A percentile compares a stretch with the other conserved stretches of the same genome.
phyloP scores from a whole-genome alignment of 2,797 vertebrate species.

The Leptodactylus fallax region DNA sequence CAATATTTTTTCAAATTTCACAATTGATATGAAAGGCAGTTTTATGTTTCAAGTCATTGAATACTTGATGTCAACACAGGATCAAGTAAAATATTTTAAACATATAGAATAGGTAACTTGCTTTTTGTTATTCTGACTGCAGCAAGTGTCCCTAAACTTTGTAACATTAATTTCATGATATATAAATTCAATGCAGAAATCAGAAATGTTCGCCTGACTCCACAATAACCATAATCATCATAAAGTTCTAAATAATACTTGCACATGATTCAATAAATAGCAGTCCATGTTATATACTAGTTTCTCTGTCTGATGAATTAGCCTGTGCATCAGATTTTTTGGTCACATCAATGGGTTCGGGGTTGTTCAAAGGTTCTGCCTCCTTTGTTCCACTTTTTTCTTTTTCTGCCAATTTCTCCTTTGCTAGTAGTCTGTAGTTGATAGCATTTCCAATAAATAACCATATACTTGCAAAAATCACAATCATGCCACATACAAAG shows the following conservation, averaged over 20 bases:
- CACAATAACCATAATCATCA: not conserved
- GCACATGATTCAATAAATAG: constrained; percentile 16
- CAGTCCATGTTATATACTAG: constrained; percentile 83
- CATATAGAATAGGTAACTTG: not conserved
- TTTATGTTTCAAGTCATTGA: not conserved
- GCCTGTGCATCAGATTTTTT: constrained; percentile 69
- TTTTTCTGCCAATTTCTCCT: constrained; percentile 80
- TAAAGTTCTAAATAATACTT: constrained; percentile 36
- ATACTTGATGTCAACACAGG: constrained; percentile 2
- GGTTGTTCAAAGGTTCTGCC: constrained; percentile 73
- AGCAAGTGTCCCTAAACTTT: not conserved
- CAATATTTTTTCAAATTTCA: not conserved
- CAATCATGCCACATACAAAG: constrained; percentile 85
- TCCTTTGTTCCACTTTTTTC: constrained; percentile 78
- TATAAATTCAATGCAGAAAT: not conserved
- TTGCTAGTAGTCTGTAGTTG: constrained; percentile 91
- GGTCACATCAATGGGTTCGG: constrained; percentile 71
- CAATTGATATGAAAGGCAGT: not conserved
- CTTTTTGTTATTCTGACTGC: not conserved
- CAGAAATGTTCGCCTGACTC: not conserved
- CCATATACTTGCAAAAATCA: constrained; percentile 88
- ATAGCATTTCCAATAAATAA: constrained; percentile 93
- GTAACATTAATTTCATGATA: not conserved
- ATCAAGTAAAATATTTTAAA: not conserved
- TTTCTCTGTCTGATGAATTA: constrained; percentile 87